Base-by-base conservation (phyloP, 2,888 invertebrate genomes). In the Ypsolopha sequella region DNA sequence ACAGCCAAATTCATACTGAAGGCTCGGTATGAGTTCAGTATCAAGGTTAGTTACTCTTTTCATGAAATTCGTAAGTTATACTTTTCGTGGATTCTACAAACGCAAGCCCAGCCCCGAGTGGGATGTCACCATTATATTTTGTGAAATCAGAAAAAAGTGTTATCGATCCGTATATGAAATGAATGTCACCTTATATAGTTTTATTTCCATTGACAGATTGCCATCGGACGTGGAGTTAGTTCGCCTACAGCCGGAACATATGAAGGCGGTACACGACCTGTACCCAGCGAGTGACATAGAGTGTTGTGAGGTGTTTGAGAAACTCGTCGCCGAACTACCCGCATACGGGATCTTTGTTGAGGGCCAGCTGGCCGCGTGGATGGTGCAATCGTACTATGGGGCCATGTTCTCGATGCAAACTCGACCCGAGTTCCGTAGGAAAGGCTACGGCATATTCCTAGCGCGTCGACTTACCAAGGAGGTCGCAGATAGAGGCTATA, bases 331-430 rank as follows among this genome's bases (percentile, higher is more conserved):
- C 53, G 91, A 90, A 65, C 87, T 95, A 59, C 94, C 95, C 8
- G 95, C 94, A 13, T 93, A 92, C 72, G 95, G 95, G 39, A 91
- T 95, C 57, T 95, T 95, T 76, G 91, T 89, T 65, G 88, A 88
- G 52, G 93, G 92, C 49, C 90, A 92, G 63, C 82, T 95, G 57
- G 95, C 94, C 38, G 95, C 95, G 34, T 95, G 95, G 95, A 95
- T 95, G 95, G 93, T 95, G 48, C 95, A 95, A 75, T 94, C 94
- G 14, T 95, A 95, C 79, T 95, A 95, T 76, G 95, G 95, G 33
- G 95, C 95, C 56, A 95, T 95, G 95, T 95, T 95, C 85, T 95
- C 95, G 50, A 95, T 95, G 95, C 95, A 95, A 80, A 95, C 95
- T 53, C 89, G 91, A 65, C 93, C 93, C 49, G 91, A 93, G 73